These are phyloP conservation scores for Pteronotus mesoamericanus DNA, from an alignment of 2,797 vertebrate species.

Conservation along the genomic window DNA sequence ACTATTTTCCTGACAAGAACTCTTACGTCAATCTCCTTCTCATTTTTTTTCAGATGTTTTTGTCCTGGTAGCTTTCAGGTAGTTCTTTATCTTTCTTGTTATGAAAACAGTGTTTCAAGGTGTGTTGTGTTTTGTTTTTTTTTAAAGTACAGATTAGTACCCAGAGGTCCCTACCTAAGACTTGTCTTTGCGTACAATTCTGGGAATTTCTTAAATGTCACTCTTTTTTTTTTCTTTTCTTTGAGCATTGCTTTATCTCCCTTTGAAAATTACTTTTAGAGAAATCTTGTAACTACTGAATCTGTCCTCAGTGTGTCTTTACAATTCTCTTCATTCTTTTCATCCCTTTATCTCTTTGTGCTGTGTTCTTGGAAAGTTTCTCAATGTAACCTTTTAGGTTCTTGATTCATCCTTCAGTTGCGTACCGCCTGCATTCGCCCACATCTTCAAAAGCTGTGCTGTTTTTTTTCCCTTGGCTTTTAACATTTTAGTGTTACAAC, in stretches of 20 bases:
- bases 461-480: background rate
- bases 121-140: too few species aligned
- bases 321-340: slow-evolving; percentile 25
- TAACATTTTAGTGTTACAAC: background rate
- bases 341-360: slow-evolving; percentile 24
- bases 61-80: slow-evolving; percentile 24
- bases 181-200: slow-evolving; percentile 27
- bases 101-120: background rate
- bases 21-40: background rate
- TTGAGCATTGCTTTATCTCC: slow-evolving; percentile 26
- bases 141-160: background rate
- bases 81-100: background rate
- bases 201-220: slow-evolving; percentile 25
- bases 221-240: background rate
- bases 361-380: slow-evolving; percentile 42
- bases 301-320: background rate
- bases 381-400: background rate
- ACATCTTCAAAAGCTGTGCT: background rate
- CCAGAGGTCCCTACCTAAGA: slow-evolving; percentile 3
- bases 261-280: slow-evolving; percentile 2
- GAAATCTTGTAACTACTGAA: background rate
- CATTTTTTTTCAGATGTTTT: background rate
- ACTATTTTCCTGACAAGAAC: background rate
- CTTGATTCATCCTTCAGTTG: background rate
- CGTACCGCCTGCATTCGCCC: background rate